Evolutionary conservation across 2,113 vertebrate genomes (phyloP).

Genomic region (Esox niger): DNA sequence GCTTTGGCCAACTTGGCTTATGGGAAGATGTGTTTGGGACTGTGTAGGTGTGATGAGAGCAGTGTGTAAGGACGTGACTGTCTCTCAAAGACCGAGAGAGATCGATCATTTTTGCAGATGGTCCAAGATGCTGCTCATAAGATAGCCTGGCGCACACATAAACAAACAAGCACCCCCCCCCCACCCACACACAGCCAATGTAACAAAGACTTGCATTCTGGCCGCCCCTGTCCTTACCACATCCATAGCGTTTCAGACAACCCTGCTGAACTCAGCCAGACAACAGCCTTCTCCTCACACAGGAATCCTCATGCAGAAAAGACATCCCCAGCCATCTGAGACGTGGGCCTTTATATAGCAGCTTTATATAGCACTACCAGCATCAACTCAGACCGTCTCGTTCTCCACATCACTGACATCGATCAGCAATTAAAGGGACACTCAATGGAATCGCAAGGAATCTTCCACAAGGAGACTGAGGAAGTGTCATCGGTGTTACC

Average conservation of each 20-base stretch:
- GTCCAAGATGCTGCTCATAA: too few species aligned
- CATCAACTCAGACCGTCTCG: conserved; percentile 1
- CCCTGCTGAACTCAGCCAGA: conserved; percentile 14
- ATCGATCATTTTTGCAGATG: too few species aligned
- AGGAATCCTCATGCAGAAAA: neutral
- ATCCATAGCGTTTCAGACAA: neutral
- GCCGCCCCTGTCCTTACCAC: neutral
- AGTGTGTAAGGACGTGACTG: too few species aligned
- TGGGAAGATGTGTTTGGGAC: neutral
- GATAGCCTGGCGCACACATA: too few species aligned
- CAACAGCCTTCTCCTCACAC: neutral
- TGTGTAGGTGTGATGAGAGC: neutral
- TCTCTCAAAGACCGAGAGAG: too few species aligned
- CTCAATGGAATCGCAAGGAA: too few species aligned
- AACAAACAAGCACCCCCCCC: neutral
- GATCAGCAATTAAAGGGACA: too few species aligned
- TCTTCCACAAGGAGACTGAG: too few species aligned
- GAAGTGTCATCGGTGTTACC: too few species aligned
- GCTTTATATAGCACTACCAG: conserved; percentile 47
- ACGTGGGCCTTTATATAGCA: conserved; percentile 21
- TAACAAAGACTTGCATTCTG: neutral
- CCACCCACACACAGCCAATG: conserved; percentile 13
- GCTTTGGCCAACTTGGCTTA: neutral
- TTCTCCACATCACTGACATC: conserved; percentile 21
- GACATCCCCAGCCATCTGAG: conserved; percentile 1